Percentiles rank a stretch among this genome's conserved stretches.
Conservation (phyloP, 1,140 invertebrate species). For the Magallana ariakensis region DNA sequence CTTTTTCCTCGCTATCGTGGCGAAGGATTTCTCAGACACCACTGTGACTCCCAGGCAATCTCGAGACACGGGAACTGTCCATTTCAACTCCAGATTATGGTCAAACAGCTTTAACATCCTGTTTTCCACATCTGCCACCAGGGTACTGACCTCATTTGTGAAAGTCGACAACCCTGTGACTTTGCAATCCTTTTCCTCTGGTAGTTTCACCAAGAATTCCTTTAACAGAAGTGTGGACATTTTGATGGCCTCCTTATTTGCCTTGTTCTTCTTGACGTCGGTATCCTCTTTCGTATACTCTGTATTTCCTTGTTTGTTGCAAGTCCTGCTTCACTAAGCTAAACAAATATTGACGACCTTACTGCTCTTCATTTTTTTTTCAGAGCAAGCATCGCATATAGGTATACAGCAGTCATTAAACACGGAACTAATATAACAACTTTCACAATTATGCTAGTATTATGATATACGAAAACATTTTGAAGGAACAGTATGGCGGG, state of each 20-base stretch:
- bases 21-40: conserved; percentile 15
- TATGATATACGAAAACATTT: conserved; percentile 3
- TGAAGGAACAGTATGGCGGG: background rate
- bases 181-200: conserved; percentile 28
- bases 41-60: background rate
- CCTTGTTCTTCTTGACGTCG: background rate
- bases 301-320: background rate
- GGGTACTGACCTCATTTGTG: background rate
- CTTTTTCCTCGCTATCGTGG: conserved; percentile 15
- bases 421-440: background rate
- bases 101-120: conserved; percentile 31
- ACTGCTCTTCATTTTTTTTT: background rate
- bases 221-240: conserved; percentile 18
- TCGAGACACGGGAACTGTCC: background rate
- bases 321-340: background rate
- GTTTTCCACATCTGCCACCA: conserved; percentile 29
- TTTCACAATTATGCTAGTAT: background rate
- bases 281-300: background rate
- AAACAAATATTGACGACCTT: background rate
- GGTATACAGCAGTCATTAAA: conserved; percentile 8
- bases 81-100: background rate
- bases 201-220: conserved; percentile 19
- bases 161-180: conserved; percentile 6
- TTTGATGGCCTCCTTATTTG: background rate
- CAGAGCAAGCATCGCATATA: background rate